Evolutionary conservation across 2,113 vertebrate species (phyloP), one percentile per base, ranked within the genome.

Genomic region (Dermatemys mawii): DNA sequence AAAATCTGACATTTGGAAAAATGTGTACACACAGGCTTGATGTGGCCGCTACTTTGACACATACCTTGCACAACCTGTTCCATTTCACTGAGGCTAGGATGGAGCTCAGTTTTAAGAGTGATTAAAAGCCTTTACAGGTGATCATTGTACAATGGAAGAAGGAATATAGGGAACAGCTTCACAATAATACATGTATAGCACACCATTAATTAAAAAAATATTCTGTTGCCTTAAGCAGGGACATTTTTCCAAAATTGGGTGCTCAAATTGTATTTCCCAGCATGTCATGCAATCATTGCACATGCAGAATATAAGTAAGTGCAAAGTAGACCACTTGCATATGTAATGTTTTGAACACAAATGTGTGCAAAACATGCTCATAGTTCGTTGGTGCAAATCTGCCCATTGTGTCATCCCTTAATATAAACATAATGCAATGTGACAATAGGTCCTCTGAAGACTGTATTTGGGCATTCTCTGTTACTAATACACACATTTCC

Each of bases 111-210:
- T 55, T 80, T 16, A 93, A 54, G n/a, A 53, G 75, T 53, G n/a
- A 57, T 83, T 83, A 57, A 22, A 4, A 26, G 94, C 78, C 11
- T 29, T 60, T 70, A 1, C 54, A 87, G 44, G 44, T 82, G 6
- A 63, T 87, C 49, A 26, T 76, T 2, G 46, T 90, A 93, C 38
- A 27, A 12, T 44, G 44, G 80, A 27, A 16, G 27, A 87, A 76
- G 32, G 57, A 55, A 87, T 8, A 67, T 41, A 91, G 27, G 21
- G 89, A 91, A 50, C 1, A 38, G 21, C 35, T 21, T 32, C 19
- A 5, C 26, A 86, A 76, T 78, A 84, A 0, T 17, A 75, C 0
- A 0, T 9, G 4, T 9, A 1, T 0, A 2, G 32, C 53, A 9
- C 2, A 26, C 5, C 63, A 50, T 22, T 6, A 67, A 11, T 90